A percentile compares a stretch with the other conserved stretches of the same genome.
Evolutionary conservation across 92 coral and sea anemone genomes (phyloP).

Genomic region (Zoanthus sansibaricus): DNA sequence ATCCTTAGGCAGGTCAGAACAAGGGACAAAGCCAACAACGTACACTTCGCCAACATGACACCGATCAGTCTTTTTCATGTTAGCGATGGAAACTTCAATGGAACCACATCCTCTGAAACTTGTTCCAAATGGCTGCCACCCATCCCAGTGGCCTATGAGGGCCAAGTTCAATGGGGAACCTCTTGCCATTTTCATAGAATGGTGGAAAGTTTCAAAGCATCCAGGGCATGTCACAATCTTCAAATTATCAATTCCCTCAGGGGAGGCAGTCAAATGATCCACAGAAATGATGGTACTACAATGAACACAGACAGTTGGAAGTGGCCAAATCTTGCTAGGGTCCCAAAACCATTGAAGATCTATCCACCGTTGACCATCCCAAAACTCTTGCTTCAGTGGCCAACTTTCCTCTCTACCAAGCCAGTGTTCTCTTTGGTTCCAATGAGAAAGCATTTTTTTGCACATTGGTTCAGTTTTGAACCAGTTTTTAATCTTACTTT

Average conservation of each 20-base stretch:
- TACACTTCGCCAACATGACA: conserved; percentile 66
- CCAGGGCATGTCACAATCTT: conserved; percentile 38
- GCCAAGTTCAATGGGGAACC: conserved; percentile 60
- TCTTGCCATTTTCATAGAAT: not conserved
- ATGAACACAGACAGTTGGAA: conserved; percentile 41
- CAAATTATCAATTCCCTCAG: not conserved
- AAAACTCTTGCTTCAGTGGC: conserved; percentile 56
- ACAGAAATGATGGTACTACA: conserved; percentile 49
- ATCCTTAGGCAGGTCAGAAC: conserved; percentile 50
- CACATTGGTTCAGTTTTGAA: conserved; percentile 61
- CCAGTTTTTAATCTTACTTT: conserved; percentile 74
- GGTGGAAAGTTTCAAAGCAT: conserved; percentile 18
- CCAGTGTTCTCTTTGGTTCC: conserved; percentile 70
- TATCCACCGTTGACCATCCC: conserved; percentile 74
- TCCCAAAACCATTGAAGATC: conserved; percentile 75
- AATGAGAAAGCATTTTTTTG: conserved; percentile 63
- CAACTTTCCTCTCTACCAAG: conserved; percentile 50
- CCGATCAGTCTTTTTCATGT: conserved; percentile 69
- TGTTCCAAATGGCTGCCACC: conserved; percentile 53
- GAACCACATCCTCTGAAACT: conserved; percentile 71
- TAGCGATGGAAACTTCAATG: conserved; percentile 70
- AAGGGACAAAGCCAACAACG: conserved; percentile 72
- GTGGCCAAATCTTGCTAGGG: conserved; percentile 54
- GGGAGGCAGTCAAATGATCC: conserved; percentile 19
- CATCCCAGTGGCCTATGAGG: conserved; percentile 75